Conservation (phyloP, 2,888 invertebrate genomes). For the Apoda limacodes region DNA sequence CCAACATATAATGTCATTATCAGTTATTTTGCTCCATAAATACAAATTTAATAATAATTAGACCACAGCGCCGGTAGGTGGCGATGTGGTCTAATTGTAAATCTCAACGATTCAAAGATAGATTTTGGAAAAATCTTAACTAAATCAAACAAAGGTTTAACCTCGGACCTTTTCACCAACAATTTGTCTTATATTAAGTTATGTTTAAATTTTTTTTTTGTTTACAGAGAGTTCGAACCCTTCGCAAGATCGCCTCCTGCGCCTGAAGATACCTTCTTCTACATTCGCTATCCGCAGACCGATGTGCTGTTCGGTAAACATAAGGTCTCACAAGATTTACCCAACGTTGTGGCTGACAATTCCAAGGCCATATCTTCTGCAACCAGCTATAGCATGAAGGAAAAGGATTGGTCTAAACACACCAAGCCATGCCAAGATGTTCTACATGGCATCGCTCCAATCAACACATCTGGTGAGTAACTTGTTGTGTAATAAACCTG, state of each 20-base stretch:
- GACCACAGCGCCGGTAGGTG: too few species aligned
- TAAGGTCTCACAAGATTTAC: conserved; percentile 30
- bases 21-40: too few species aligned
- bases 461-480: conserved; percentile 47
- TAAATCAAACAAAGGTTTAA: too few species aligned
- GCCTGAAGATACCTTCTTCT: conserved; percentile 80
- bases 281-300: conserved; percentile 72
- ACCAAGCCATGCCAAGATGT: conserved; percentile 77
- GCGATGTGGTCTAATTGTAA: too few species aligned
- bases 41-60: too few species aligned
- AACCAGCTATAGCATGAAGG: conserved; percentile 35
- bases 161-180: too few species aligned
- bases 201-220: too few species aligned
- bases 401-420: conserved; percentile 73
- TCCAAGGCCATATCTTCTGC: conserved; percentile 33
- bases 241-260: conserved; percentile 76
- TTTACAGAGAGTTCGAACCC: conserved; percentile 56
- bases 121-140: too few species aligned
- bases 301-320: conserved; percentile 44
- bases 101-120: too few species aligned
- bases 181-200: too few species aligned
- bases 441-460: conserved; percentile 58
- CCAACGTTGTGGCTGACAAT: conserved; percentile 30
- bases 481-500: too few species aligned
- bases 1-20: too few species aligned